Evolutionary conservation across 2,888 invertebrate genomes (phyloP).

Genomic region (Apodemia duryi): DNA sequence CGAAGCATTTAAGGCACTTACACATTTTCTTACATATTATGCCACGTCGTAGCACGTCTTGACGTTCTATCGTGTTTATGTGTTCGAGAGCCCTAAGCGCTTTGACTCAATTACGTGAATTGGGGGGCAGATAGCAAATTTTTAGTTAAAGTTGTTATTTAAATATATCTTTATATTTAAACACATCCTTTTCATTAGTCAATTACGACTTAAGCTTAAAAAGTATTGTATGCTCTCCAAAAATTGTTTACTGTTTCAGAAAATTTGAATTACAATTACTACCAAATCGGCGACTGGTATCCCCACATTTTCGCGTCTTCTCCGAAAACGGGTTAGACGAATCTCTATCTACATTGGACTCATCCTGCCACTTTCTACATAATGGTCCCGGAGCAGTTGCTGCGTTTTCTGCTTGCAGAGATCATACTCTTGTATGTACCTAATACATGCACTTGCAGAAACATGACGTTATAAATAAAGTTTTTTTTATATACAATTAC

Average conservation of each 20-base stretch:
- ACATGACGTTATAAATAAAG: neutral
- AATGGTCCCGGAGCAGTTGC: constrained; percentile 78
- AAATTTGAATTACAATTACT: constrained; percentile 80
- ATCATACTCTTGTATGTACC: constrained; percentile 79
- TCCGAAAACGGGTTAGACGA: constrained; percentile 61
- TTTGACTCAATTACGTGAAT: too few species aligned
- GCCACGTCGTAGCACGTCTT: too few species aligned
- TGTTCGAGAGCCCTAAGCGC: too few species aligned
- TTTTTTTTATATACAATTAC: neutral
- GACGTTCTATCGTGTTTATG: too few species aligned
- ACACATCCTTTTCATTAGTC: constrained; percentile 11
- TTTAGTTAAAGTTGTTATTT: too few species aligned
- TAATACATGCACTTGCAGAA: constrained; percentile 1
- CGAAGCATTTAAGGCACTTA: too few species aligned
- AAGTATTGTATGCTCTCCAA: constrained; percentile 12
- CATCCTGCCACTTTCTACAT: constrained; percentile 83
- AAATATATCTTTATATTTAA: too few species aligned
- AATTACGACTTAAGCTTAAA: neutral
- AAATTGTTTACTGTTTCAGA: constrained; percentile 46
- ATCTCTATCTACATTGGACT: constrained; percentile 52
- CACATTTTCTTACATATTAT: too few species aligned
- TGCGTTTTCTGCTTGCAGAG: constrained; percentile 83
- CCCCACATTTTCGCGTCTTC: constrained; percentile 81
- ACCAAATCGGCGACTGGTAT: constrained; percentile 80
- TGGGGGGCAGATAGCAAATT: too few species aligned